A percentile compares a stretch with the other conserved stretches of the same genome.
Conservation (phyloP, 53 echinoderm and acorn worm species). For the Holothuria leucospilota region DNA sequence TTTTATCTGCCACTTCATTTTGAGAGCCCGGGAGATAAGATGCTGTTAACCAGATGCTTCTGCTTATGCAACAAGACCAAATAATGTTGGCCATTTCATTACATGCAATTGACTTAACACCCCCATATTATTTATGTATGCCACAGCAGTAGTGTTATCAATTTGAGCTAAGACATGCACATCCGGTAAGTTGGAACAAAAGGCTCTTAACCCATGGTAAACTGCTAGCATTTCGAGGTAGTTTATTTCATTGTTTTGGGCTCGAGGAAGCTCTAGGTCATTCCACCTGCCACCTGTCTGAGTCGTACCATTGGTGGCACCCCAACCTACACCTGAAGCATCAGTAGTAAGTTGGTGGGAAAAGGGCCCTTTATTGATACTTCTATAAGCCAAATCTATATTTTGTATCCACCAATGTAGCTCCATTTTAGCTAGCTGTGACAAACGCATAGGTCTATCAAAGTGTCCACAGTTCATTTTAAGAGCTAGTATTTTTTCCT, state of each 20-base stretch:
- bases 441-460: constrained; percentile 47
- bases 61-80: constrained; percentile 51
- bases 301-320: constrained; percentile 32
- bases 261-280: constrained; percentile 12
- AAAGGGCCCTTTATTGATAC: constrained; percentile 11
- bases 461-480: constrained; percentile 51
- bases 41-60: constrained; percentile 51
- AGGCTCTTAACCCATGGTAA: no score
- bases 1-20: constrained; percentile 59
- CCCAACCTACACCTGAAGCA: constrained; percentile 70
- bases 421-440: constrained; percentile 23
- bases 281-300: constrained; percentile 66
- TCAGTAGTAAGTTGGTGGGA: constrained; percentile 19
- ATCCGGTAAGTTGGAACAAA: no score
- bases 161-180: no score
- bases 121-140: no score
- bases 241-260: no score
- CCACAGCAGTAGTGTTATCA: no score
- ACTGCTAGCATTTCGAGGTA: no score
- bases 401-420: constrained; percentile 48
- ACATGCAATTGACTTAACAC: constrained; percentile 39
- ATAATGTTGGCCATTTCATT: constrained; percentile 59
- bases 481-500: constrained; percentile 39
- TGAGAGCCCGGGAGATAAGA: constrained; percentile 56
- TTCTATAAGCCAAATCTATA: not conserved